These are phyloP conservation scores for Platycnemis pennipes DNA, from an alignment of 2,888 invertebrate species.

Conservation along the genomic window DNA sequence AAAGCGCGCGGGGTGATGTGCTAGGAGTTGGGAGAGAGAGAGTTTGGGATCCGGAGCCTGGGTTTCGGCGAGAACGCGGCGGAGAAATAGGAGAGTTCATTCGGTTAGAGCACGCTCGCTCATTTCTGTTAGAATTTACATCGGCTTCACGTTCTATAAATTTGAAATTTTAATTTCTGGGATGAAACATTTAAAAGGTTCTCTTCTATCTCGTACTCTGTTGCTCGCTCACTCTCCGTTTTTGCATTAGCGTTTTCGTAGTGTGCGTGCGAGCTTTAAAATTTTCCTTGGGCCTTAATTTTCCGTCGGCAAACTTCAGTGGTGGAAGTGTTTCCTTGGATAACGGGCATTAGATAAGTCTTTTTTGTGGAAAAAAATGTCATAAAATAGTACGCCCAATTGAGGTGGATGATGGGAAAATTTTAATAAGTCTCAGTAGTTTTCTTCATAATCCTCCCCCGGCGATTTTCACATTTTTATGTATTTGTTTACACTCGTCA, in stretches of 20 bases:
- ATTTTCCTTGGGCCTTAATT: not conserved
- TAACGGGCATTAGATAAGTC: not conserved
- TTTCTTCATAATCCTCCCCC: not conserved
- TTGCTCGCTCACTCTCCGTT: not conserved
- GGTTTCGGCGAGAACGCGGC: not conserved
- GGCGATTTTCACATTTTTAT: not conserved
- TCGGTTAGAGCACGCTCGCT: conserved; percentile 38
- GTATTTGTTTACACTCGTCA: not conserved
- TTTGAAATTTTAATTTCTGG: conserved; percentile 29
- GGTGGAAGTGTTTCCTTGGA: not conserved
- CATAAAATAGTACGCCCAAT: not conserved
- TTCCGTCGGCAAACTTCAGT: not conserved
- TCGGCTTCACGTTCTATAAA: conserved; percentile 36
- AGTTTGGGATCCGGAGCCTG: not conserved
- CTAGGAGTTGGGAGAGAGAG: not conserved
- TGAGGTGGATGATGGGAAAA: not conserved
- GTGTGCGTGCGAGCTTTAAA: not conserved
- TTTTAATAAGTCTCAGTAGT: not conserved
- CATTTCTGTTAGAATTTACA: conserved; percentile 28
- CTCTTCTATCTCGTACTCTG: not conserved
- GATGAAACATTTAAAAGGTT: conserved; percentile 42
- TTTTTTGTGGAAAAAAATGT: not conserved
- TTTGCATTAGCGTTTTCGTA: not conserved
- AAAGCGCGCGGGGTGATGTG: not conserved
- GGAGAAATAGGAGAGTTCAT: not conserved